Percentiles rank a stretch among this genome's conserved stretches.
phyloP scores from a whole-genome alignment of 2,888 invertebrate genomes.

The Epinotia bilunana region DNA sequence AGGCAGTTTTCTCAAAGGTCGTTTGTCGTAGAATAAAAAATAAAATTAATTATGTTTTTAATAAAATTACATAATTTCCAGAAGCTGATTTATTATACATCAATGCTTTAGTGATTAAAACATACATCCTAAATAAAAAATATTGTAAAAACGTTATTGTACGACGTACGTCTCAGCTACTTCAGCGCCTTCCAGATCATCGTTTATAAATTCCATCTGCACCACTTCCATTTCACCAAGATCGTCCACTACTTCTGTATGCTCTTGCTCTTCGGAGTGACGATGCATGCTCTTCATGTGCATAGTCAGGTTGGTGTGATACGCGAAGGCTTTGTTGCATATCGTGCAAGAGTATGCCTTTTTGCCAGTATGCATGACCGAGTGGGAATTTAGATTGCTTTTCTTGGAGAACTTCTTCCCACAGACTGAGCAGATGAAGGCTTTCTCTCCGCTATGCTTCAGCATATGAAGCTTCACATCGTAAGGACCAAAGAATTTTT shows the following conservation, averaged over 20 bases:
- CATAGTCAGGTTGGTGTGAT: constrained; percentile 69
- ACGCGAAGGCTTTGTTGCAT: constrained; percentile 82
- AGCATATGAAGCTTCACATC: constrained; percentile 80
- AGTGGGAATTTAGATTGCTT: constrained; percentile 85
- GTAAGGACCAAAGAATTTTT: constrained; percentile 75
- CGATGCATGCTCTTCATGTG: constrained; percentile 67
- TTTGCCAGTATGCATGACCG: constrained; percentile 83
- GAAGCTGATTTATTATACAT: constrained; percentile 30
- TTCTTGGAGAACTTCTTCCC: constrained; percentile 85
- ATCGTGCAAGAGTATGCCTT: constrained; percentile 79
- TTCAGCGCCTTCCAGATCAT: constrained; percentile 61
- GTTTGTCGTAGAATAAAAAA: too few species aligned
- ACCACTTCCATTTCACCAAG: constrained; percentile 60
- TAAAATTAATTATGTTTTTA: neutral
- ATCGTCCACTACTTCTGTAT: constrained; percentile 49
- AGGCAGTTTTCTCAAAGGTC: too few species aligned
- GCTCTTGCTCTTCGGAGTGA: constrained; percentile 48
- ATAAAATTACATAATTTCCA: constrained; percentile 3
- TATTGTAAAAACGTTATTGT: constrained; percentile 8
- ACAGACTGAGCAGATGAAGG: constrained; percentile 84
- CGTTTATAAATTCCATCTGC: constrained; percentile 65
- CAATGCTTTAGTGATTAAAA: neutral
- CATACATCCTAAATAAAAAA: constrained; percentile 18
- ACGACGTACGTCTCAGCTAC: constrained; percentile 51
- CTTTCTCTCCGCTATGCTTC: constrained; percentile 82